Evolutionary conservation across 2,113 vertebrate genomes (phyloP), one percentile per base, ranked within the genome.

Genomic region (Cairina moschata): DNA sequence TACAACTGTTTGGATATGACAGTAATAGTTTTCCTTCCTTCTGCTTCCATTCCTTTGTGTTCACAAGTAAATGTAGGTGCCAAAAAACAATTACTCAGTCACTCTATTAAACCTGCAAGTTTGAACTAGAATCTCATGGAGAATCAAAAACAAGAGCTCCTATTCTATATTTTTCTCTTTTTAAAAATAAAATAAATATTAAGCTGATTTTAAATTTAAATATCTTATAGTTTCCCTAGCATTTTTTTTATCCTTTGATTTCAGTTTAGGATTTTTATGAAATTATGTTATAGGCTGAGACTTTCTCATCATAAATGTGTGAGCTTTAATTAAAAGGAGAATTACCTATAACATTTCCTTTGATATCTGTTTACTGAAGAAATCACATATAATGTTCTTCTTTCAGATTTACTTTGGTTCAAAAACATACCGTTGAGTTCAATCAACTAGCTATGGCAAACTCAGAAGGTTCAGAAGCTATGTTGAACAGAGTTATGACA

Each of bases 371-470:
- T 75, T 94, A 56, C 89, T 95, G 80, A 55, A 59, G 77, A n/a
- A 36, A 7, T 0, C 1, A 2, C 2, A 2, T 10, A 11, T 2
- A 68, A 40, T 95, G 58, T 95, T 95, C 95, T 82, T 92, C 52
- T 97, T 97, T 83, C 97, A 99, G 99, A 98, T 99, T 99, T 98
- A 99, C 98, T 91, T 98, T 99, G 95, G 98, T 99, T 98, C 99
- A 99, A 96, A 99, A 99, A 95, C 99, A 99, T 97, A 99, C 99
- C 63, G 99, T 99, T 98, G 99, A 99, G 98, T 99, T 99, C 97
- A 99, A 99, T 98, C 99, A 99, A 96, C 98, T 99, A 96, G 99
- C 99, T 83, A 99, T 99, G 99, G 99, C 99, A 83, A 99, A 99
- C 98, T 99, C 99, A 0, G 99, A 99, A 96, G 99, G 99, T 90